phyloP scores from a whole-genome alignment of 1,140 invertebrate species.

The Mamestra configurata region DNA sequence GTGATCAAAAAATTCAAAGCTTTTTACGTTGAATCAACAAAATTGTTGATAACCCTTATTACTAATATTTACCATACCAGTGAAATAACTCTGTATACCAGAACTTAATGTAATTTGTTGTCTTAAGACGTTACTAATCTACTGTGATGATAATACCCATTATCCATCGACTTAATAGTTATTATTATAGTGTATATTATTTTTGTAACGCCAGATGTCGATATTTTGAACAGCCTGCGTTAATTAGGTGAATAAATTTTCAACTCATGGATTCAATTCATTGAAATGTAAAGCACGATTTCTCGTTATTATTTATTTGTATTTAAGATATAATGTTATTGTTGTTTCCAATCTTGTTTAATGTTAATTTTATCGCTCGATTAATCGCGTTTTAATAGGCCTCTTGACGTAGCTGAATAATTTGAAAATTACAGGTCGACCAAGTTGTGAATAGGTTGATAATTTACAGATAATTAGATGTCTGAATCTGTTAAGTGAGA shows the following conservation, averaged over 20 bases:
- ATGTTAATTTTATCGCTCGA: conserved; percentile 41
- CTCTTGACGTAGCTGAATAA: conserved; percentile 17
- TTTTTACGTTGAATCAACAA: too few species aligned
- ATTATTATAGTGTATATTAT: not conserved
- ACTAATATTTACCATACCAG: too few species aligned
- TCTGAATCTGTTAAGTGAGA: not conserved
- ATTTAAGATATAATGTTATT: conserved; percentile 37
- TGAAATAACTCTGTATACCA: too few species aligned
- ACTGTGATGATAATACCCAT: too few species aligned
- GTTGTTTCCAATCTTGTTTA: conserved; percentile 36
- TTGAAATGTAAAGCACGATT: conserved; percentile 21
- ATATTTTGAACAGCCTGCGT: not conserved
- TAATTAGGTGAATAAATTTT: not conserved
- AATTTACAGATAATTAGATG: not conserved
- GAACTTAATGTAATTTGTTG: too few species aligned
- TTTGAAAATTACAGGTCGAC: not conserved
- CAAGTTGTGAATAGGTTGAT: not conserved
- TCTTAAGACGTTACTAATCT: too few species aligned
- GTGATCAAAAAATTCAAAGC: too few species aligned
- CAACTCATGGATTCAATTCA: conserved; percentile 10
- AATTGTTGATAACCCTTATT: too few species aligned
- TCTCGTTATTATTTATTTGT: conserved; percentile 22
- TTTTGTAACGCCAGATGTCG: not conserved
- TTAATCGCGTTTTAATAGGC: conserved; percentile 41
- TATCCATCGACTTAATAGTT: too few species aligned